These are phyloP conservation scores for Aramus guarauna DNA, from an alignment of 2,113 vertebrate genomes.

Conservation along the genomic window DNA sequence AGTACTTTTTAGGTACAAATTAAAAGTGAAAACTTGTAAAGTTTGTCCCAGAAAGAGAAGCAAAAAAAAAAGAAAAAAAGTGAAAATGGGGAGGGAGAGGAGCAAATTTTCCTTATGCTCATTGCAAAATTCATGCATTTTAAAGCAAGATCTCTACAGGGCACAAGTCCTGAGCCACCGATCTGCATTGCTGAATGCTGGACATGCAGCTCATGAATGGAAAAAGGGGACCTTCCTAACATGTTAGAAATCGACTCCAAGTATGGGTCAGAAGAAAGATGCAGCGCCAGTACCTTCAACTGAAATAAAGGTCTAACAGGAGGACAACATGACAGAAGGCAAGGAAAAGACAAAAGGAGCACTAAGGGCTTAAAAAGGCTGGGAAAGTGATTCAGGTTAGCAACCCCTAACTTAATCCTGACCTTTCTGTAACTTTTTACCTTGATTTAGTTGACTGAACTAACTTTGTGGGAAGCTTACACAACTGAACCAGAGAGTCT, in stretches of 20 bases:
- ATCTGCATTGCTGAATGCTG: conserved; percentile 36
- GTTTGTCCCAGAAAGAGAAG: not conserved
- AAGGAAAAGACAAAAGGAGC: conserved; percentile 54
- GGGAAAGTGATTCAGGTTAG: conserved; percentile 41
- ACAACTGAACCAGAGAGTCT: not conserved
- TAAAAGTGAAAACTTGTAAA: not conserved
- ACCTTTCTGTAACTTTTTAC: conserved; percentile 50
- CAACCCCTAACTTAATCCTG: conserved; percentile 54
- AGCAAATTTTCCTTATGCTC: not conserved
- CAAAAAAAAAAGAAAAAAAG: not conserved
- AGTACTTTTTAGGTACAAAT: not conserved
- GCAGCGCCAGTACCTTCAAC: conserved; percentile 45
- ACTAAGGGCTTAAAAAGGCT: conserved; percentile 41
- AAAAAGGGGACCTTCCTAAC: conserved; percentile 24
- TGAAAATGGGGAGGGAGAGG: not conserved
- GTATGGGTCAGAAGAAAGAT: conserved; percentile 16
- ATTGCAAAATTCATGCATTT: not conserved
- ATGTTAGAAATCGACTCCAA: conserved; percentile 23
- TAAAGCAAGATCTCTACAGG: not conserved
- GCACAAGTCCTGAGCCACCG: not conserved
- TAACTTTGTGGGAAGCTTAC: conserved; percentile 60
- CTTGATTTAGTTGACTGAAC: conserved; percentile 60
- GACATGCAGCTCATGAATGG: not conserved
- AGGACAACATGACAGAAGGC: conserved; percentile 29
- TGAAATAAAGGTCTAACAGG: conserved; percentile 50